These are phyloP conservation scores for Acrossocheilus wenchowensis DNA, from an alignment of 2,797 vertebrate species.

Conservation along the genomic window DNA sequence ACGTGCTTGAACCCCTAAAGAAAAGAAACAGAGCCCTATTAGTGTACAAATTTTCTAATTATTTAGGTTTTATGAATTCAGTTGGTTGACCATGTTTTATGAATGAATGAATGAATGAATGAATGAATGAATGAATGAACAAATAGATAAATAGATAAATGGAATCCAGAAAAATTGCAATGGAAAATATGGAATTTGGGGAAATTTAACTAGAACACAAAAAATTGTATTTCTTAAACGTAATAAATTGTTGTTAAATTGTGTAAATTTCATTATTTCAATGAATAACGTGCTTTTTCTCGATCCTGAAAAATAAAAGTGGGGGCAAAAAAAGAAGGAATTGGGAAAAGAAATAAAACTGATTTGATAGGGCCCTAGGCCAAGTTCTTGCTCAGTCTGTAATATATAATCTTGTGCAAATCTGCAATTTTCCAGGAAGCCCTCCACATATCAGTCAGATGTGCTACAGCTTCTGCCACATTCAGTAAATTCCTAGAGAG, in stretches of 20 bases:
- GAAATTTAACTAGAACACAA: neutral
- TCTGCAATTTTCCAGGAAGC: constrained; percentile 5
- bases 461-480: neutral
- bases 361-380: neutral
- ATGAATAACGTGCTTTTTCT: neutral
- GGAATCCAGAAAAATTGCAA: too few relatives aligned
- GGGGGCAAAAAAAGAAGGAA: neutral
- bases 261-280: neutral
- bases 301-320: neutral
- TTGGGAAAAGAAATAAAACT: neutral
- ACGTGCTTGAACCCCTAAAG: too few relatives aligned
- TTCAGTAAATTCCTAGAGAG: constrained; percentile 1
- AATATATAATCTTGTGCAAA: constrained; percentile 2
- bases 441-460: constrained; percentile 19
- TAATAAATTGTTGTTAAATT: neutral
- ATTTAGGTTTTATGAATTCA: too few relatives aligned
- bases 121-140: too few relatives aligned
- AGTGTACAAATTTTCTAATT: too few relatives aligned
- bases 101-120: too few relatives aligned
- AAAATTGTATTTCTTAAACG: neutral
- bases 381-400: neutral
- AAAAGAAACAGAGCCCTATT: too few relatives aligned
- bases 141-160: too few relatives aligned
- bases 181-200: too few relatives aligned
- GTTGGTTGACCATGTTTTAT: too few relatives aligned